Percentiles rank a stretch among this genome's conserved stretches.
phyloP scores from a whole-genome alignment of 2,797 vertebrate species.

The Tokudaia tokunoshimensis region DNA sequence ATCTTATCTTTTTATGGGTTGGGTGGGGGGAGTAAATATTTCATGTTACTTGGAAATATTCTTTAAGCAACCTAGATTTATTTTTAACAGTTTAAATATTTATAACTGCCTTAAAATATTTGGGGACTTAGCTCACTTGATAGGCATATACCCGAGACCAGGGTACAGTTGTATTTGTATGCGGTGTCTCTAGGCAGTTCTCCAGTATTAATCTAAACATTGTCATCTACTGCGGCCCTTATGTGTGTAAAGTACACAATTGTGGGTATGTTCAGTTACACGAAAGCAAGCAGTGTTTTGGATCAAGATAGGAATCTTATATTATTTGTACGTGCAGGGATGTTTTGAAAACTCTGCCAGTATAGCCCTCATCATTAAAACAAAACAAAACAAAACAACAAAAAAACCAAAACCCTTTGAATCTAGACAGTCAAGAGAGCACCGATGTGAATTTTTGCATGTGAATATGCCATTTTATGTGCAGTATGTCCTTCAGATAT shows the following conservation, averaged over 20 bases:
- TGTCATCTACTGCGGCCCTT: neutral
- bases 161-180: conserved; percentile 80
- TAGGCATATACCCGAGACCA: conserved; percentile 77
- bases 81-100: conserved; percentile 89
- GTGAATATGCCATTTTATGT: conserved; percentile 47
- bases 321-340: conserved; percentile 31
- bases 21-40: conserved; percentile 88
- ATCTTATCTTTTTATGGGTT: conserved; percentile 88
- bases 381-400: neutral
- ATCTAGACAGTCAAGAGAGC: neutral
- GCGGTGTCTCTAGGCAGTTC: neutral
- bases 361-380: conserved; percentile 47
- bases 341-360: conserved; percentile 70
- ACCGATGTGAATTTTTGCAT: conserved; percentile 23
- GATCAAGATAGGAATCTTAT: neutral
- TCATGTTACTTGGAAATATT: conserved; percentile 91
- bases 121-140: conserved; percentile 77
- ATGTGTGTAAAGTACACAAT: conserved; percentile 19
- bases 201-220: neutral
- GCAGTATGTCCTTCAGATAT: conserved; percentile 41
- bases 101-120: conserved; percentile 88
- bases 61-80: conserved; percentile 90
- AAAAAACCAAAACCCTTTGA: neutral
- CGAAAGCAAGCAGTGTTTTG: conserved; percentile 58
- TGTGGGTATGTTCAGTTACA: conserved; percentile 40